Conservation (phyloP, 2,113 vertebrate species). For the Herpetotheres cachinnans region DNA sequence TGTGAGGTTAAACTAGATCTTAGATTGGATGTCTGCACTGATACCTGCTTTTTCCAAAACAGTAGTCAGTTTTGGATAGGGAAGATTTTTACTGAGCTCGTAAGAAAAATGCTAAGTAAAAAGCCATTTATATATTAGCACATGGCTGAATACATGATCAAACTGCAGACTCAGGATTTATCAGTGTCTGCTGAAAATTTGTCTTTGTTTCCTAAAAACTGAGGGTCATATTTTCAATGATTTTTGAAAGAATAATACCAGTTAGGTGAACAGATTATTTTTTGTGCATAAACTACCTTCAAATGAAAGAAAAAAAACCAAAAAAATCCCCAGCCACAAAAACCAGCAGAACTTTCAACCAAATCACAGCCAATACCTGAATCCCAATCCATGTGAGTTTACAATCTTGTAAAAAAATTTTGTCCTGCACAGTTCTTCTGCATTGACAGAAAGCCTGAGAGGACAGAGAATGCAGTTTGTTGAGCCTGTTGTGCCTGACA, state of each 20-base stretch:
- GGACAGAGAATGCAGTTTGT: not conserved
- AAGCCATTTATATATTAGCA: not conserved
- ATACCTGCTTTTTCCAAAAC: not conserved
- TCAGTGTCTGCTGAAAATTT: not conserved
- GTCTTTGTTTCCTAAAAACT: not conserved
- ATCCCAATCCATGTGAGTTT: not conserved
- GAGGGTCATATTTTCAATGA: not conserved
- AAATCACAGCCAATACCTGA: not conserved
- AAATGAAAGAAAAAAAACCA: not conserved
- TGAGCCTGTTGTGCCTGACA: not conserved
- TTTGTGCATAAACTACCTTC: not conserved
- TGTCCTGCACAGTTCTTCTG: not conserved
- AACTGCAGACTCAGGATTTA: not conserved
- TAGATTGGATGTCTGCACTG: not conserved
- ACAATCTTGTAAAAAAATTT: not conserved
- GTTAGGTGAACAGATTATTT: not conserved
- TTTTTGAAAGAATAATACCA: not conserved
- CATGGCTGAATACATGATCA: not conserved
- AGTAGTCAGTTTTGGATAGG: not conserved
- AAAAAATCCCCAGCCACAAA: accelerated
- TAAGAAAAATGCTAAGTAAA: not conserved
- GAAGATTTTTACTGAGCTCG: not conserved
- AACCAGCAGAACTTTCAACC: not conserved
- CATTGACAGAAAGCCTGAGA: not conserved
- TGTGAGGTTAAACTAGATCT: not conserved